These are phyloP conservation scores for Atherix ibis DNA, from an alignment of 2,888 invertebrate species.

Conservation along the genomic window DNA sequence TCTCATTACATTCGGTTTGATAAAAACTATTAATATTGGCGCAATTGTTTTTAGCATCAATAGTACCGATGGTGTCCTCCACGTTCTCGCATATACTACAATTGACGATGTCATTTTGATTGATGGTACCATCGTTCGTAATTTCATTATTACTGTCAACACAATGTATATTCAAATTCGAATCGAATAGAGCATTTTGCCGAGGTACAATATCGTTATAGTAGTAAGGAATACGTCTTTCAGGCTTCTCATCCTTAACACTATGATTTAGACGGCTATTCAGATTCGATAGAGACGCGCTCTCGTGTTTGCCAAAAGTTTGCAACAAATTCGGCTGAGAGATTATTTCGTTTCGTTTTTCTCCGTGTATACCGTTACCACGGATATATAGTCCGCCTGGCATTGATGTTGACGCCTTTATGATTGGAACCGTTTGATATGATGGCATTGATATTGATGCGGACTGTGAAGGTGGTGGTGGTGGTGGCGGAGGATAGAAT, in stretches of 20 bases:
- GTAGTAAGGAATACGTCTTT: conserved; percentile 24
- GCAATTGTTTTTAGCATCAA: too few relatives aligned
- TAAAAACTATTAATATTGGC: too few relatives aligned
- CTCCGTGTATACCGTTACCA: too few relatives aligned
- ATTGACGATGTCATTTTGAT: too few relatives aligned
- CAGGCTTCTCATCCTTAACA: not conserved
- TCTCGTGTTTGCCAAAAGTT: conserved; percentile 15
- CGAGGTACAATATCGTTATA: conserved; percentile 27
- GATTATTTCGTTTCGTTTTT: too few relatives aligned
- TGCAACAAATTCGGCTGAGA: conserved; percentile 25
- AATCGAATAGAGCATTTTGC: conserved; percentile 27
- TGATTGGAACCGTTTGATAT: conserved; percentile 26
- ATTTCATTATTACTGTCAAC: conserved; percentile 16
- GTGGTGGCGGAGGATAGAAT: conserved; percentile 12
- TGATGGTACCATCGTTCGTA: too few relatives aligned
- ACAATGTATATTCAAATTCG: conserved; percentile 26
- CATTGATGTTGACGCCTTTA: conserved; percentile 29
- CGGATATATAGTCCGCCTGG: conserved; percentile 22
- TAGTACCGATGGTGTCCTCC: too few relatives aligned
- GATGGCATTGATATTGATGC: conserved; percentile 9
- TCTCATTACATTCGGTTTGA: too few relatives aligned
- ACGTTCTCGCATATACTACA: too few relatives aligned
- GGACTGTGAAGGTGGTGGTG: conserved; percentile 10
- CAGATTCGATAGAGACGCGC: conserved; percentile 19
- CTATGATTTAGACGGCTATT: conserved; percentile 10